Evolutionary conservation across 1,140 invertebrate genomes (phyloP).

Genomic region (Drosophila kanapiae): DNA sequence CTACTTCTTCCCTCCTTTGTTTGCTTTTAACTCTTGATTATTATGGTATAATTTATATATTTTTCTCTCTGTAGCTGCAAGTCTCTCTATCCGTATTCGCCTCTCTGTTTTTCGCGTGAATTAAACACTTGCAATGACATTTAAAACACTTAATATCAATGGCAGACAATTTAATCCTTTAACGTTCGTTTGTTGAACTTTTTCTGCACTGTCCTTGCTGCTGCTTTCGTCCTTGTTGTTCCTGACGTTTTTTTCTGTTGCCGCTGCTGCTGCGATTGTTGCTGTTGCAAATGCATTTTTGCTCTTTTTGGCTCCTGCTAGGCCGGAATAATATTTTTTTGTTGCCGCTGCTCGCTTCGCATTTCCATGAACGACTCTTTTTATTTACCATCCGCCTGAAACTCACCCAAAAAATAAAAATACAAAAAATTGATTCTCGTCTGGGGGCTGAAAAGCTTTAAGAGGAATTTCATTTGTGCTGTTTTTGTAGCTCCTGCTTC

Average conservation of each 20-base stretch:
- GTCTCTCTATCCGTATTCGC: not conserved
- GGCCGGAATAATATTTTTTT: constrained; percentile 62
- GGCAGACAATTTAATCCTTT: constrained; percentile 82
- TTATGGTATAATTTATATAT: not conserved
- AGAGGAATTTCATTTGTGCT: constrained; percentile 43
- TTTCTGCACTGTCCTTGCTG: constrained; percentile 54
- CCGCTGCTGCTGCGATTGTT: constrained; percentile 20
- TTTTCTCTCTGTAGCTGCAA: constrained; percentile 2
- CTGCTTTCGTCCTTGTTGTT: constrained; percentile 35
- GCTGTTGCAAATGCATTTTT: constrained; percentile 37
- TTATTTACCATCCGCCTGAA: constrained; percentile 42
- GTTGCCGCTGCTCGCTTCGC: constrained; percentile 38
- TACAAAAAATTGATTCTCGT: constrained; percentile 56
- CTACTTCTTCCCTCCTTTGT: not conserved
- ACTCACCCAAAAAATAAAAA: constrained; percentile 17
- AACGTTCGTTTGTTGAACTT: constrained; percentile 79
- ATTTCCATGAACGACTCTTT: constrained; percentile 34
- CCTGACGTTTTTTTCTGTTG: constrained; percentile 20
- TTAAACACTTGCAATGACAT: constrained; percentile 82
- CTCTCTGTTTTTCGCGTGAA: constrained; percentile 50
- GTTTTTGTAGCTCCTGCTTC: constrained; percentile 4
- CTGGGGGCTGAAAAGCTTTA: constrained; percentile 22
- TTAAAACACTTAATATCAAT: constrained; percentile 83
- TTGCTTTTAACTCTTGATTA: not conserved
- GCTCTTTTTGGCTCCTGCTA: constrained; percentile 46